phyloP scores from a whole-genome alignment of 1,140 invertebrate species.

The Ips typographus region DNA sequence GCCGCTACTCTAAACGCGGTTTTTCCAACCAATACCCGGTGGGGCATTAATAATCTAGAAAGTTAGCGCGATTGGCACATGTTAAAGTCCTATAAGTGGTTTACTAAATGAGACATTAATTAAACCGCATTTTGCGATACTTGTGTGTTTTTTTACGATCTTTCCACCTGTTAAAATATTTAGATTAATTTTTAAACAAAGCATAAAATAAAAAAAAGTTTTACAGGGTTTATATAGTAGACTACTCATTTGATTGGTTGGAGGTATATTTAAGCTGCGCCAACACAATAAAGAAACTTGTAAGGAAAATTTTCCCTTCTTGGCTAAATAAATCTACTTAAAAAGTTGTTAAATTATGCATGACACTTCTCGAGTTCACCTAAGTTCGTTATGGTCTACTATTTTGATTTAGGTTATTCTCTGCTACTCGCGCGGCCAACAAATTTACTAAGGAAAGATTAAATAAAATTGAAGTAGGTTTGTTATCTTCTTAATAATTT shows the following conservation, averaged over 20 bases:
- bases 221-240: no score
- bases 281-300: neutral
- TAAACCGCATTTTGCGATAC: slow-evolving; percentile 8
- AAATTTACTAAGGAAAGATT: no score
- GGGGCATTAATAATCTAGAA: slow-evolving; percentile 29
- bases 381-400: slow-evolving; percentile 1
- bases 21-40: slow-evolving; percentile 22
- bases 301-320: slow-evolving; percentile 2
- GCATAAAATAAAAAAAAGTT: neutral
- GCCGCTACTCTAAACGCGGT: slow-evolving; percentile 26
- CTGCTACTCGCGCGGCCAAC: neutral
- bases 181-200: neutral
- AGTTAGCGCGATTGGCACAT: slow-evolving; percentile 28
- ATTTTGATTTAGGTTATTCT: slow-evolving; percentile 5
- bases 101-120: slow-evolving; percentile 31
- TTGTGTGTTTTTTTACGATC: neutral
- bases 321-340: slow-evolving; percentile 6
- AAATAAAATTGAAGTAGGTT: no score
- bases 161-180: neutral
- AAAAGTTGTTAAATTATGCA: slow-evolving; percentile 6
- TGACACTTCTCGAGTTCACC: slow-evolving; percentile 2
- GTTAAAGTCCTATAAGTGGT: slow-evolving; percentile 21
- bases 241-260: no score
- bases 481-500: no score
- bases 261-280: neutral